Base-by-base conservation (phyloP, 2,113 vertebrate species). In the Melanostigma gelatinosum region DNA sequence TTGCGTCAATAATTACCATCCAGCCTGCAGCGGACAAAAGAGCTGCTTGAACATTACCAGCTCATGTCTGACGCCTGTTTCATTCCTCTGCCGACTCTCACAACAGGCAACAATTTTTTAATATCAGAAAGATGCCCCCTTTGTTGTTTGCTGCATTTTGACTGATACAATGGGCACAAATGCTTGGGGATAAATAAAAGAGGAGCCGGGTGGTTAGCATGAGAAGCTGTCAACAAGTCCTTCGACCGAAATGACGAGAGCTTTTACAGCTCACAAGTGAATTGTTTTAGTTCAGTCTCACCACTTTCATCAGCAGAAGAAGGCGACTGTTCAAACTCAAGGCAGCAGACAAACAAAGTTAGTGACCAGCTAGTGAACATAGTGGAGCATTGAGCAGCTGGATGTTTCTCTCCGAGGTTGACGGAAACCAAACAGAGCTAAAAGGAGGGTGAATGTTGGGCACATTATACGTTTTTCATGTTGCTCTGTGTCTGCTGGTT, bases 1-100 rank as follows among this genome's bases (percentile, higher is more conserved):
- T 92, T 90, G 86, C 77, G 86, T 91, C 85, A 89, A 89, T 91
- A 85, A 92, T 90, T 85, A 81, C 74, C 67, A 75, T 85, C 66
- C 68, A 67, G 60, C 72, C 72, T 48, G 66, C 63, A 78, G 73
- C 73, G 77, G 81, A 78, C 80, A 80, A 89, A 84, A 65, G 72
- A 77, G 72, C 42, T 29, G 69, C 82, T 76, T 58, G 82, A 93
- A 90, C 84, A 83, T 85, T 80, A 87, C 72, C 77, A 80, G 76
- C 42, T 57, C 69, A 83, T 75, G 88, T 69, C 84, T 88, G 84
- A 86, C 87, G 87, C 80, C 80, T 83, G 85, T 61, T 72, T 76
- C 52, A 68, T 65, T 83, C 42, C 57, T 74, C 77, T 27, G 68
- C 82, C 65, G 27, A 48, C 40, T 48, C 46, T 73, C 67, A 12